These are phyloP conservation scores for Poeciliopsis prolifica DNA, from an alignment of 2,113 vertebrate species.

Conservation along the genomic window DNA sequence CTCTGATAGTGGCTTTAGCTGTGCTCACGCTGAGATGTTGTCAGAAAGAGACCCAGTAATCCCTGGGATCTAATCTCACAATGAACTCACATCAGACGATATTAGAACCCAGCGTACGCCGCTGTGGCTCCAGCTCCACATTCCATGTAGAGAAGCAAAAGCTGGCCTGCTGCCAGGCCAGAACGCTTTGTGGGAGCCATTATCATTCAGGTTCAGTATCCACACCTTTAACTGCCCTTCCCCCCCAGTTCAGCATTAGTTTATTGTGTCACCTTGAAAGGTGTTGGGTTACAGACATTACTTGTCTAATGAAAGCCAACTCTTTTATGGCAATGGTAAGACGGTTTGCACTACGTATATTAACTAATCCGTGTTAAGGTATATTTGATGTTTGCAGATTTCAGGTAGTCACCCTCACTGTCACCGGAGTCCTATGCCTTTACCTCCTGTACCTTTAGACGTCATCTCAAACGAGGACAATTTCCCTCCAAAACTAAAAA, in stretches of 20 bases:
- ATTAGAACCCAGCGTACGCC: slow-evolving; percentile 56
- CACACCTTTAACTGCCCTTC: slow-evolving; percentile 21
- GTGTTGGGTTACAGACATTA: background rate
- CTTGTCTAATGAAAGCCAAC: background rate
- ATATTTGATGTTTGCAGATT: no score
- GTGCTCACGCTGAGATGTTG: slow-evolving; percentile 41
- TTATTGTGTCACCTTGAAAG: background rate
- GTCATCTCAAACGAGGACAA: background rate
- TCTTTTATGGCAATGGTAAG: no score
- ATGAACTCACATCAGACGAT: slow-evolving; percentile 65
- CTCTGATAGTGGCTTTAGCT: slow-evolving; percentile 34
- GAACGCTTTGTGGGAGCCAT: slow-evolving; percentile 41
- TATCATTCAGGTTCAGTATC: slow-evolving; percentile 19
- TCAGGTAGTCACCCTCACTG: no score
- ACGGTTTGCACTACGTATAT: no score
- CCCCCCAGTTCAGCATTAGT: slow-evolving; percentile 5
- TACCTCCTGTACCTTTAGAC: no score
- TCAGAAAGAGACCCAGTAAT: slow-evolving; percentile 69
- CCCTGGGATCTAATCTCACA: slow-evolving; percentile 71
- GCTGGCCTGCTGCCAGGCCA: slow-evolving; percentile 43
- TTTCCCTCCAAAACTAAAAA: no score
- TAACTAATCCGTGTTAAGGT: no score
- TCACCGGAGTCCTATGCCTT: no score
- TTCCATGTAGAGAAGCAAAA: slow-evolving; percentile 29
- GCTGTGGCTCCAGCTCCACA: slow-evolving; percentile 62